phyloP scores from a whole-genome alignment of 2,113 vertebrate species.

The Forbesichthys papilliferus region DNA sequence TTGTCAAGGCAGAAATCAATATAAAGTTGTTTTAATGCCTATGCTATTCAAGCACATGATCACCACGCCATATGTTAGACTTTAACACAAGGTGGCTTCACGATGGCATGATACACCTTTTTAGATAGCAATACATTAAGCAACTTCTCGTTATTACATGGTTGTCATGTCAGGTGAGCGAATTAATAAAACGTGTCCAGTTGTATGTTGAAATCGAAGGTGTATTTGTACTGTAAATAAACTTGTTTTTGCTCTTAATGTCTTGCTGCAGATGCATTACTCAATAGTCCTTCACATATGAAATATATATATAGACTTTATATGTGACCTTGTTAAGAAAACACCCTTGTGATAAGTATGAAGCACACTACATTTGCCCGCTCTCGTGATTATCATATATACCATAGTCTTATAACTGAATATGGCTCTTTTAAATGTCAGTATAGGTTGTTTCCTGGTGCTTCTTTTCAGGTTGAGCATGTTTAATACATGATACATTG shows the following conservation, averaged over 20 bases:
- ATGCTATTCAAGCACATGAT: neutral
- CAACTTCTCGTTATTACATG: neutral
- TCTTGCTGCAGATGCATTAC: neutral
- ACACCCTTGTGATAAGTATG: conserved; percentile 8
- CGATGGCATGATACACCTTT: too few species aligned
- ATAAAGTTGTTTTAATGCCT: conserved; percentile 1
- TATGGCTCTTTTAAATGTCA: neutral
- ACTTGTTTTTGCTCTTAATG: neutral
- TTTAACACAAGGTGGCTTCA: too few species aligned
- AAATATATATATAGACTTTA: conserved; percentile 14
- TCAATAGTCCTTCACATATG: conserved; percentile 6
- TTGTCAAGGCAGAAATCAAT: neutral
- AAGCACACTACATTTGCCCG: conserved; percentile 12
- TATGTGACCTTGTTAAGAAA: conserved; percentile 29
- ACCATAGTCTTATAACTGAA: neutral
- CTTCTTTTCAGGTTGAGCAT: neutral
- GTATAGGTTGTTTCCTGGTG: neutral
- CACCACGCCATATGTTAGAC: too few species aligned
- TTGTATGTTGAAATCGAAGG: neutral
- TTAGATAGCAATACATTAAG: neutral
- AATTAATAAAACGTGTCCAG: neutral
- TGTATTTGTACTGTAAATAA: neutral
- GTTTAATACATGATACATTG: neutral
- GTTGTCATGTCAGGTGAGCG: neutral
- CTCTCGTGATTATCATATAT: neutral